Evolutionary conservation across 2,797 vertebrate genomes (phyloP), one percentile per base, ranked within the genome.

Genomic region (Parambassis ranga): DNA sequence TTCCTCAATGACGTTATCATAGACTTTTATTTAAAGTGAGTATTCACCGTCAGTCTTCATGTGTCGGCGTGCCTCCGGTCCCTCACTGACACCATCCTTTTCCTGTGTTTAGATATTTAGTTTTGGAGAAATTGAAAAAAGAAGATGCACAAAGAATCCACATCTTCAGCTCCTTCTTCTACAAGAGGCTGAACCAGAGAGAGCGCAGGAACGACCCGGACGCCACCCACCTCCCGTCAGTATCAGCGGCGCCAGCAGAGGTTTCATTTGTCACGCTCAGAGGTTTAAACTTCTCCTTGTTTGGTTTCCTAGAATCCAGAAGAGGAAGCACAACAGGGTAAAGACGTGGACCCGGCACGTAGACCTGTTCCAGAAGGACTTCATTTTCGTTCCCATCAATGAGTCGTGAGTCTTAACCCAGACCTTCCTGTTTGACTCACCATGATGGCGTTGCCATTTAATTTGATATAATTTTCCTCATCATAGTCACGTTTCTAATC

Each of bases 21-120:
- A 83, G 97, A 99, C 92, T 99, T 99, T 91, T 99, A 99, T 94
- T 95, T 99, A 89, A 99, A 98, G 97, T 98, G 81, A 95, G 96
- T 46, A 30, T 44, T 28, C 9, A 42, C 10, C 8, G 5, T 42
- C 39, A 26, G n/a, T n/a, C n/a, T n/a, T n/a, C n/a, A n/a, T n/a
- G n/a, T n/a, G n/a, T n/a, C n/a, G n/a, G n/a, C n/a, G n/a, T n/a
- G n/a, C n/a, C n/a, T n/a, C n/a, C n/a, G n/a, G n/a, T n/a, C n/a
- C n/a, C 43, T 26, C 0, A 10, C 14, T 47, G 28, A 47, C 44
- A n/a, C 35, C 30, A 6, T 2, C 10, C 5, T 22, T 13, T 3
- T 42, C 6, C 18, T 56, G 64, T 82, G 42, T 60, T 20, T 6
- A 99, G 97, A 77, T 99, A 98, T 90, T 92, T 99, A 89, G 94